These are phyloP conservation scores for Drosophila falleni DNA, from an alignment of 2,888 invertebrate genomes.

Conservation along the genomic window DNA sequence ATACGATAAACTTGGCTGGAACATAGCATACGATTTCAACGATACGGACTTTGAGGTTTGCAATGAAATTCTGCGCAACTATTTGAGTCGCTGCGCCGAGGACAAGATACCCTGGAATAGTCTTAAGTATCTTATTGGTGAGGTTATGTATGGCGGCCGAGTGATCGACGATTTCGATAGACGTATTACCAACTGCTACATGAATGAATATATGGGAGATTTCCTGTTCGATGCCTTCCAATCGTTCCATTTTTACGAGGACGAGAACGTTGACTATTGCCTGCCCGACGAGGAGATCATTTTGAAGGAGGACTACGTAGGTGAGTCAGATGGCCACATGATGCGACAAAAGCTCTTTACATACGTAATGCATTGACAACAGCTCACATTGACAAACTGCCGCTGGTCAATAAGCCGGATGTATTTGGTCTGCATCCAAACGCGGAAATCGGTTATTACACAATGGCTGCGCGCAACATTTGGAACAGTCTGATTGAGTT, in stretches of 20 bases:
- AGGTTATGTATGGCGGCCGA: constrained; percentile 98
- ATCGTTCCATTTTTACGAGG: constrained; percentile 95
- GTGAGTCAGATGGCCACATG: constrained; percentile 84
- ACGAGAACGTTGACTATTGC: constrained; percentile 90
- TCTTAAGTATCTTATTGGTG: constrained; percentile 96
- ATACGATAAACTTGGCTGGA: constrained; percentile 98
- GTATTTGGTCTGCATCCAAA: constrained; percentile 98
- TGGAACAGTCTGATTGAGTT: constrained; percentile 94
- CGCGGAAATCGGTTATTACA: constrained; percentile 97
- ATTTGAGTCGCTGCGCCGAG: constrained; percentile 90
- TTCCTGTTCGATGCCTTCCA: constrained; percentile 96
- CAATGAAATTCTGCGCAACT: constrained; percentile 93
- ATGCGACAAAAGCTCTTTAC: constrained; percentile 38
- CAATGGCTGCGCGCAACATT: constrained; percentile 93
- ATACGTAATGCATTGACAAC: constrained; percentile 65
- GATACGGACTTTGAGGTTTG: constrained; percentile 97
- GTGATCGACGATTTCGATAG: constrained; percentile 97
- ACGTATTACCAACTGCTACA: constrained; percentile 93
- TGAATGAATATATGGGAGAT: constrained; percentile 98
- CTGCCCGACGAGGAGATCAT: constrained; percentile 89
- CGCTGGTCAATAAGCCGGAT: constrained; percentile 94
- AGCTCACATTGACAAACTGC: constrained; percentile 93
- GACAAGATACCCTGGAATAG: constrained; percentile 94
- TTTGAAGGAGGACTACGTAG: constrained; percentile 90
- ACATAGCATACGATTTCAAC: constrained; percentile 96